phyloP scores from a whole-genome alignment of 2,888 invertebrate species.

The Tethea ocularis region DNA sequence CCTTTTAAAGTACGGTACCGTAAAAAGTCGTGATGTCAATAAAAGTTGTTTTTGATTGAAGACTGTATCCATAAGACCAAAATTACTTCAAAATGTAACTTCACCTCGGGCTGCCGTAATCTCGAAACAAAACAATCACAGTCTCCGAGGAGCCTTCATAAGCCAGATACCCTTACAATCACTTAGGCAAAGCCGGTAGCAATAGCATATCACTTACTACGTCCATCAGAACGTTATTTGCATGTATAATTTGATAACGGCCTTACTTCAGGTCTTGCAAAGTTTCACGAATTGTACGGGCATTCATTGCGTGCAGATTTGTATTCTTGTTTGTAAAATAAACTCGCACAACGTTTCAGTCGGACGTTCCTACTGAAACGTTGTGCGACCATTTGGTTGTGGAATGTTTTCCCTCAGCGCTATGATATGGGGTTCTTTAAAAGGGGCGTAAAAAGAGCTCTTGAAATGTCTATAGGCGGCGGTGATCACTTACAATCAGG shows the following conservation, averaged over 20 bases:
- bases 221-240: slow-evolving; percentile 65
- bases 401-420: too few species aligned
- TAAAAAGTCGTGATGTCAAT: too few species aligned
- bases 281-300: slow-evolving; percentile 26
- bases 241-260: slow-evolving; percentile 61
- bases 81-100: background rate
- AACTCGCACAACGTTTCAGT: too few species aligned
- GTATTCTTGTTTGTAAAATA: background rate
- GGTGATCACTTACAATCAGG: too few species aligned
- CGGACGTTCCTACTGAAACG: too few species aligned
- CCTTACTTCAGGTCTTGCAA: slow-evolving; percentile 23
- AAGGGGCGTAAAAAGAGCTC: too few species aligned
- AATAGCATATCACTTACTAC: slow-evolving; percentile 56
- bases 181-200: slow-evolving; percentile 28
- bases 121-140: slow-evolving; percentile 5
- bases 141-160: slow-evolving; percentile 22
- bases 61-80: too few species aligned
- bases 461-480: too few species aligned
- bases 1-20: too few species aligned
- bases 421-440: too few species aligned
- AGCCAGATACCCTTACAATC: slow-evolving; percentile 25
- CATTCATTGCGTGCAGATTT: background rate
- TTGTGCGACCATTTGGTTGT: too few species aligned
- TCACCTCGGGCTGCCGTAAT: background rate
- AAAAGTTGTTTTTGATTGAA: too few species aligned